Evolutionary conservation across 2,888 invertebrate species (phyloP), one percentile per base, ranked within the genome.

Genomic region (Rhopalosiphum nymphaeae): DNA sequence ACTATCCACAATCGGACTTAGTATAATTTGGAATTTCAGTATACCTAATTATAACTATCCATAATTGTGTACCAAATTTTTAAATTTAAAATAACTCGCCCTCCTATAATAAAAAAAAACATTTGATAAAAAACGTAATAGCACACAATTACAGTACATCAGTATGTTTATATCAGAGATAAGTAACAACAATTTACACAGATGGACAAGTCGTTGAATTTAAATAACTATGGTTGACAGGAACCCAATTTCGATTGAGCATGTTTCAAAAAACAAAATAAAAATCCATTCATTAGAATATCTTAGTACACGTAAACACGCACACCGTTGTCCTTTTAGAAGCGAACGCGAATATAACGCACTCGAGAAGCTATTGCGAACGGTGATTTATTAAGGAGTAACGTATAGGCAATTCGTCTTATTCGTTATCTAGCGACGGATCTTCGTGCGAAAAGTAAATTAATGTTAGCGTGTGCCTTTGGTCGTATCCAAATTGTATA

Each of bases 381-480:
- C n/a, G 46, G 90, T 90, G 90, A 90, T 90, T 90, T 90, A 90
- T 90, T 29, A 78, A 91, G 11, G 26, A 78, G 67, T 10, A 16
- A 78, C 78, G 42, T 44, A 84, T 29, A 42, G 84, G 56, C 84
- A 84, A 91, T 91, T 53, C 91, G 91, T 78, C 49, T 91, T 53
- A 53, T 84, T 42, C 56, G 53, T 46, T 56, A 56, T 84, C 53
- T 46, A 42, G 36, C 84, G 26, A 84, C 42, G 42, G 53, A 42
- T 42, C 91, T 84, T 3, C 42, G 21, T 44, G 91, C 56, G 56
- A 84, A 91, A 90, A 91, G 42, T 91, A 91, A 84, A 91, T 89
- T 91, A 91, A 91, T 53, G 91, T 91, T 78, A 13, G 29, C 36
- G 42, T 53, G 78, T 16, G 53, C 53, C 36, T 78, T 78, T 36